These are phyloP conservation scores for Hylia prasina DNA, from an alignment of 2,113 vertebrate species.

Conservation along the genomic window DNA sequence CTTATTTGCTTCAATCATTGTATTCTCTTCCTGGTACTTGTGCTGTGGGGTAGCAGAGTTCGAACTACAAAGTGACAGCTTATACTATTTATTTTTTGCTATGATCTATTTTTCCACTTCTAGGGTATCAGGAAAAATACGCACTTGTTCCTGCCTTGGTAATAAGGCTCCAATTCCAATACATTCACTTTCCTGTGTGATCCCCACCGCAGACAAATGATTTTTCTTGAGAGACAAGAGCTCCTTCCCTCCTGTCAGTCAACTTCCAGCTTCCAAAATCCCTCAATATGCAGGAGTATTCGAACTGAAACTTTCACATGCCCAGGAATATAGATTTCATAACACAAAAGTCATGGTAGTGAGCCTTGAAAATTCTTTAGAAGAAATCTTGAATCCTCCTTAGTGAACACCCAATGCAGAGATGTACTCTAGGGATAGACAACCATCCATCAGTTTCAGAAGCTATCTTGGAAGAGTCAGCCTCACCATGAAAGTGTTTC, in stretches of 20 bases:
- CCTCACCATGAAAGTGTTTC: not conserved
- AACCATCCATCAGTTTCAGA: not conserved
- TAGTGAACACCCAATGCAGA: not conserved
- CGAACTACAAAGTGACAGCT: not conserved
- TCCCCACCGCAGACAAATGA: not conserved
- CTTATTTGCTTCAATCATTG: fast-evolving
- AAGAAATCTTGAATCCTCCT: not conserved
- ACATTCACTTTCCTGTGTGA: not conserved
- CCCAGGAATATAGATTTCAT: not conserved
- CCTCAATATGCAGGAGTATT: not conserved
- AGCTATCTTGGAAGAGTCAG: not conserved
- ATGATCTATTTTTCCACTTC: not conserved
- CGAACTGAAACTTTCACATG: not conserved
- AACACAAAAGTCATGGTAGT: not conserved
- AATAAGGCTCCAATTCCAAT: not conserved
- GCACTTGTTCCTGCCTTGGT: not conserved
- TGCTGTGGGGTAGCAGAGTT: not conserved
- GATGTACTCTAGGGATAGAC: not conserved
- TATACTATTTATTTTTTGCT: not conserved
- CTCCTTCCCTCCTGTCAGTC: not conserved
- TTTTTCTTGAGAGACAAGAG: not conserved
- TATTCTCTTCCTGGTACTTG: not conserved
- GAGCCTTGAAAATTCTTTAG: not conserved
- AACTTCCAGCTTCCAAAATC: not conserved
- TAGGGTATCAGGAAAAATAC: not conserved